These are phyloP conservation scores for Folsomia candida DNA, from an alignment of 2,888 invertebrate species.

Conservation along the genomic window DNA sequence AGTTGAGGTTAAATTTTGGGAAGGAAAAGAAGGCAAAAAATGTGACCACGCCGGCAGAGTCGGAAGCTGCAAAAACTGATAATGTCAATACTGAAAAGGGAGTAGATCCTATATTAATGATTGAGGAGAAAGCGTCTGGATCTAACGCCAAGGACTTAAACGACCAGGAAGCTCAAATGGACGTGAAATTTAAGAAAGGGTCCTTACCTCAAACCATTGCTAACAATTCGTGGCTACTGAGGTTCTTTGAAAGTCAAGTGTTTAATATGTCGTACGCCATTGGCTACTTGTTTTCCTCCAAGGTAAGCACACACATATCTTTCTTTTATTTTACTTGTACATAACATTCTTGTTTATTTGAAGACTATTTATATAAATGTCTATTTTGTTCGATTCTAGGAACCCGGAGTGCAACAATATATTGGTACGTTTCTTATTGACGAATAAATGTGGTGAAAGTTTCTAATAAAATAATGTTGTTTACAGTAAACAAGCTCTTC, in stretches of 20 bases:
- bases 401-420: conserved; percentile 95
- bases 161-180: background rate
- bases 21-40: conserved; percentile 38
- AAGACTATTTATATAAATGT: no score
- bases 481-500: conserved; percentile 87
- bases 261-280: conserved; percentile 99
- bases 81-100: conserved; percentile 19
- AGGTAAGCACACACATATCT: no score
- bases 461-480: conserved; percentile 36
- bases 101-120: background rate
- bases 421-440: conserved; percentile 63
- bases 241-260: conserved; percentile 94
- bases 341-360: no score
- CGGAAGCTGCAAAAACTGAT: conserved; percentile 1
- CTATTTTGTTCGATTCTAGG: no score
- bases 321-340: no score
- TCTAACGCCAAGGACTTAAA: conserved; percentile 6
- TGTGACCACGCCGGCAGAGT: conserved; percentile 15
- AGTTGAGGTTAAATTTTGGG: conserved; percentile 44
- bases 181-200: background rate
- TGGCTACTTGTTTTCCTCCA: conserved; percentile 95
- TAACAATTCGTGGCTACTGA: conserved; percentile 62
- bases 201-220: conserved; percentile 35
- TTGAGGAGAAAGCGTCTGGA: conserved; percentile 14
- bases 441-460: background rate